Evolutionary conservation across 2,113 vertebrate genomes (phyloP), one percentile per base, ranked within the genome.

Genomic region (Panthera tigris): DNA sequence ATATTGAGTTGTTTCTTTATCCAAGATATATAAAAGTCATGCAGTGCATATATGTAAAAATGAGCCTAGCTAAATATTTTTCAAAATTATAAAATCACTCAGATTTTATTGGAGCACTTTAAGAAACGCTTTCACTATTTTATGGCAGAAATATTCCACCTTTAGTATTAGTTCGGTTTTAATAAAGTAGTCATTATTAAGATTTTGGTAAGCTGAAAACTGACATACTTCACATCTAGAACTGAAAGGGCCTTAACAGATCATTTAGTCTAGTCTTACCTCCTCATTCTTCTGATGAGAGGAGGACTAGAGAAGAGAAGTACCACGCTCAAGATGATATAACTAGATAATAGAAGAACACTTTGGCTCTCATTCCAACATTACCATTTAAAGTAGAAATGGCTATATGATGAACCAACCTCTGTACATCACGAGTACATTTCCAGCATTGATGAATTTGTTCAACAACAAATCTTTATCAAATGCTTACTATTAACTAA

Each of bases 1-100:
- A 93, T 95, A 95, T 48, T 84, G 87, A 97, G 86, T 39, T 86
- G 8, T 93, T 89, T 83, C 55, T 92, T 89, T 96, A 93, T 50
- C 39, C 69, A 92, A 74, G 25, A 74, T 63, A 78, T 11, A 57
- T 85, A 97, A 93, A 94, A 83, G 68, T 66, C 61, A 93, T 79
- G 9, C 25, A 84, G 48, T 85, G 23, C 5, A 81, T 57, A 83
- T 19, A 68, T 25, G 19, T 85, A 79, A 95, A 97, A 89, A 76
- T 93, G 23, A 94, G 23, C 29, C 50, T 95, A 39, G 8, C 8
- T 96, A 91, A 97, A 94, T 79, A 68, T 84, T 96, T 96, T 91
- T 65, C 25, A 85, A 92, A 97, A 91, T 93, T 76, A 91, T 78
- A 91, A 94, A 95, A 71, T 95, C 23, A 76, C 31, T 76, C 82